Base-by-base conservation (phyloP, 2,113 vertebrate genomes). In the Sardina pilchardus region DNA sequence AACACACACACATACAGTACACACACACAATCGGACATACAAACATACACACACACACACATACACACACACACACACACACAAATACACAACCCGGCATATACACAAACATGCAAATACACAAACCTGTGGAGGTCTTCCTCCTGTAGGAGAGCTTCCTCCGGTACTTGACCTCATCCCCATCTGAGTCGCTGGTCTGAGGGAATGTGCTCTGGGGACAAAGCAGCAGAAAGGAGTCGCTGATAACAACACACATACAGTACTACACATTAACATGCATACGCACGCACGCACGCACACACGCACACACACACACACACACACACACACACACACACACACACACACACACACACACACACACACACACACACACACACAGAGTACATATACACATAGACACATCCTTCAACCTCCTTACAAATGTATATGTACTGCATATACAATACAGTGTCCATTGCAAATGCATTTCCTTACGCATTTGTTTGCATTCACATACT, bases 101-200 rank as follows among this genome's bases (percentile, higher is more conserved):
- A 19, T 16, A 53, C 1, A 16, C 45, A 47, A 4, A 47, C 12
- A 14, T 1, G 9, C 45, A 4, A 47, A 10, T 1, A 8, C 7
- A 8, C 50, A 53, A 94, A 99, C 98, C 97, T 97, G 95, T 92
- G 26, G 96, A 96, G 85, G 91, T 92, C 92, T 95, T 97, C 90
- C 95, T 96, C 88, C 92, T 96, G 91, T 96, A 96, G 85, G 97
- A 97, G 84, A 95, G 90, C 92, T 95, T 96, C 89, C 96, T 94
- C 88, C 94, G 95, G 92, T 93, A 87, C 88, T 94, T 96, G 86
- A 90, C 85, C 88, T 95, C 96, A 24, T 97, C 97, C 89, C 84
- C 90, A 83, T 96, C 95, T 0, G 91, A 96, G 85, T 97, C 95
- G 87, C 92, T 91, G 86, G 71, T 34, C 36, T 90, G 85, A 2